phyloP scores from a whole-genome alignment of 2,113 vertebrate species.

The Aphelocoma coerulescens region DNA sequence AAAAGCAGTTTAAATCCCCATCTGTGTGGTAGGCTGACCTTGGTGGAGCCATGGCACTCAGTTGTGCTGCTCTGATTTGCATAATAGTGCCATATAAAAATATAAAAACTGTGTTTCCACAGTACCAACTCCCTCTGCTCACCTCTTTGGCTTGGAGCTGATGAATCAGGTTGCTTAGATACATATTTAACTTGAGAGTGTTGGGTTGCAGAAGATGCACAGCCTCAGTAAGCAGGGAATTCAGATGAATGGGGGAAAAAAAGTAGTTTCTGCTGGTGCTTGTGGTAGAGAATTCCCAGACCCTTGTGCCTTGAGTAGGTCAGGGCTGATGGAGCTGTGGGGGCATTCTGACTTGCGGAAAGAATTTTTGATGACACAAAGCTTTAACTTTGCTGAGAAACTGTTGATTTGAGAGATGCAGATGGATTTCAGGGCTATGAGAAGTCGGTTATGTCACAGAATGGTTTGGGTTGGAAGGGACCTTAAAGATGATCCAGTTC shows the following conservation, averaged over 20 bases:
- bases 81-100: fast-evolving
- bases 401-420: not conserved
- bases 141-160: not conserved
- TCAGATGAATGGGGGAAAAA: not conserved
- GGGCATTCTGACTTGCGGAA: too few relatives aligned
- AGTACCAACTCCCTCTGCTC: fast-evolving
- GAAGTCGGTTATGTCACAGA: not conserved
- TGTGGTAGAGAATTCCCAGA: not conserved
- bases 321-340: not conserved
- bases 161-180: not conserved
- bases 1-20: fast-evolving
- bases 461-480: not conserved
- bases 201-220: not conserved
- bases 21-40: not conserved
- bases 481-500: not conserved
- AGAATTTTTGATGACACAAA: not conserved
- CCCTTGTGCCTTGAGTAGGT: too few relatives aligned
- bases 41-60: fast-evolving
- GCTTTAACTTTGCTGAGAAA: not conserved
- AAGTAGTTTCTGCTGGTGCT: fast-evolving
- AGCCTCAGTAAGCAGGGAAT: not conserved
- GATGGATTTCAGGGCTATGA: not conserved
- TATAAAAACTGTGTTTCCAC: not conserved
- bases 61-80: not conserved
- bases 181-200: not conserved